phyloP scores from a whole-genome alignment of 2,113 vertebrate species.

The Micromys minutus region DNA sequence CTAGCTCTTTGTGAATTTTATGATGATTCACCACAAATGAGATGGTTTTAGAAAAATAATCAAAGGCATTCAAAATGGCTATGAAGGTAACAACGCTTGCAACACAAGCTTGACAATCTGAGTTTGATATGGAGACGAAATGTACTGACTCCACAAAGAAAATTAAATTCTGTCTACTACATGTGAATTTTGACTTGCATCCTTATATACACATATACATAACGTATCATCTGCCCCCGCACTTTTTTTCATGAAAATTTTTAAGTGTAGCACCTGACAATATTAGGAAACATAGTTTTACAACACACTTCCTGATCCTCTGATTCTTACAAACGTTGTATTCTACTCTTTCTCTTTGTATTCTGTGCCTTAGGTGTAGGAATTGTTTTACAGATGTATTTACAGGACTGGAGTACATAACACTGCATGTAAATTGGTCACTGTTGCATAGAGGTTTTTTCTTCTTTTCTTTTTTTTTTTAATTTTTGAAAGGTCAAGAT shows the following conservation, averaged over 20 bases:
- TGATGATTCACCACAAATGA: not conserved
- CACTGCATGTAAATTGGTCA: not conserved
- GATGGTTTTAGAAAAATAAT: not conserved
- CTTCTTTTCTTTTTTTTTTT: too few species aligned
- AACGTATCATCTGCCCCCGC: too few species aligned
- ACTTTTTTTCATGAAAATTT: not conserved
- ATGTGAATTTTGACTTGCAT: not conserved
- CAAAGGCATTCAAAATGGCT: not conserved
- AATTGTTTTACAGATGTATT: not conserved
- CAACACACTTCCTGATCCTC: not conserved
- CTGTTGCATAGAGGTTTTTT: not conserved
- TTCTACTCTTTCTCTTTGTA: not conserved
- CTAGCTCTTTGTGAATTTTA: not conserved
- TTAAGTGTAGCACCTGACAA: not conserved
- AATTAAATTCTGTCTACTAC: not conserved
- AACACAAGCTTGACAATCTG: not conserved
- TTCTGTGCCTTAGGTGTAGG: not conserved
- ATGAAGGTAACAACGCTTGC: not conserved
- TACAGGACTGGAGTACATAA: too few species aligned
- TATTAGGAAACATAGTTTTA: not conserved
- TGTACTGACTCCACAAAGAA: not conserved
- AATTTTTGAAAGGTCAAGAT: not conserved
- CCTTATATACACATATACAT: not conserved
- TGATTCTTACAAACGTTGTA: too few species aligned
- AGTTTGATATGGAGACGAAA: not conserved